Evolutionary conservation across 2,888 invertebrate genomes (phyloP), one percentile per base, ranked within the genome.

Genomic region (Brachypalpus laphriformis): DNA sequence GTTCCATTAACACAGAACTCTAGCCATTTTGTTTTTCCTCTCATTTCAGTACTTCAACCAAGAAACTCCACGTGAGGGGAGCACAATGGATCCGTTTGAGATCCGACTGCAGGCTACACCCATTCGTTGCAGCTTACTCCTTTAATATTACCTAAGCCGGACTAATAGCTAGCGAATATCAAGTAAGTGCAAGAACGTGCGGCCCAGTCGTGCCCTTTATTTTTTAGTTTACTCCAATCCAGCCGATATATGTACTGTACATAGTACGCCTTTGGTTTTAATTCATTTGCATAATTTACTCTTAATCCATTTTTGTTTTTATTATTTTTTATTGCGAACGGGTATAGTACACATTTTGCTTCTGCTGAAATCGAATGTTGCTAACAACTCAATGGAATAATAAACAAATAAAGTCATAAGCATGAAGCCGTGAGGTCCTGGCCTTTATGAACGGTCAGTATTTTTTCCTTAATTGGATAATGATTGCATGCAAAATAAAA

Each of bases 241-340:
- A 3, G 14, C 40, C 40, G 40, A 40, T 14, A 40, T 40, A 8
- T 31, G 8, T 31, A 31, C 25, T 8, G 31, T 25, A 31, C 6
- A 8, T 31, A 34, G 9, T 34, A 3, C 9, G 34, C 28, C 34
- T 37, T 49, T 20, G 31, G 31, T 37, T 59, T 37, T 9, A 40
- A 40, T 28, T 74, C 54, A 74, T 78, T 65, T 72, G 57, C 72
- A 72, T 78, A 72, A 72, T 78, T 65, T 49, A 78, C 56, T 31
- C 63, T 65, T 78, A 65, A 65, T 78, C 45, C 49, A 11, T 22
- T 49, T 37, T 78, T 57, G 11, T 56, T 49, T 34, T 25, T 18
- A 18, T 56, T 49, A 22, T 25, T 18, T 34, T 22, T 31, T 22
- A 7, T 14, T 22, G 22, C 22, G 20, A 28, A n/a, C 16, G 9